Base-by-base conservation (phyloP, 2,797 vertebrate species). In the Peromyscus aztecus region DNA sequence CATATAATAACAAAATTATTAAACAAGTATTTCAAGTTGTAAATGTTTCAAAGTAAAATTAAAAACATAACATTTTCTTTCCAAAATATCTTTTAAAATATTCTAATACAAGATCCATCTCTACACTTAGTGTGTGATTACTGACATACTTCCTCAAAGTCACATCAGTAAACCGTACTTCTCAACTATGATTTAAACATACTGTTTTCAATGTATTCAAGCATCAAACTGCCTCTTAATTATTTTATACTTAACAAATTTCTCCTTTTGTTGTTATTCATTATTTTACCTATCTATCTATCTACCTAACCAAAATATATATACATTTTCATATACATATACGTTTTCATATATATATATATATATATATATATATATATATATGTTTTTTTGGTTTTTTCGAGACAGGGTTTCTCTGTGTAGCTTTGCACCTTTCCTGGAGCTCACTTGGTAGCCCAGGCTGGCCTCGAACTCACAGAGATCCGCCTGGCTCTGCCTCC, bases 1-100 rank as follows among this genome's bases (percentile, higher is more conserved):
- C 99, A 99, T 99, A 92, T 91, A 88, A 97, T n/a, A 93, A 57
- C 78, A 88, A 89, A 57, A 43, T 49, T 4, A 12, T 21, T 73
- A 55, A 1, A 0, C 52, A 61, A 67, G 2, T 59, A 86, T 16
- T 57, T 52, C 1, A 88, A 83, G 29, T 34, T 83, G 10, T 11
- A 17, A 31, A 67, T 23, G 8, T 81, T 65, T 43, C 19, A 34
- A 49, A 57, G 0, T 77, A 76, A 24, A 40, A 13, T 1, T 43
- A 76, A 76, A 13, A 19, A 83, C 75, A 76, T 52, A 1, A 0
- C 19, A 21, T 84, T 80, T 46, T 24, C 34, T 59, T 16, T 65
- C 4, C 23, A 46, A 49, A 76, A 75, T 4, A 49, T 12, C 46
- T 49, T 77, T 77, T 49, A 77, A 29, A 49, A 49, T 77, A 77